Evolutionary conservation across 2,113 vertebrate species (phyloP), one percentile per base, ranked within the genome.

Genomic region (Sebastes schlegelii): DNA sequence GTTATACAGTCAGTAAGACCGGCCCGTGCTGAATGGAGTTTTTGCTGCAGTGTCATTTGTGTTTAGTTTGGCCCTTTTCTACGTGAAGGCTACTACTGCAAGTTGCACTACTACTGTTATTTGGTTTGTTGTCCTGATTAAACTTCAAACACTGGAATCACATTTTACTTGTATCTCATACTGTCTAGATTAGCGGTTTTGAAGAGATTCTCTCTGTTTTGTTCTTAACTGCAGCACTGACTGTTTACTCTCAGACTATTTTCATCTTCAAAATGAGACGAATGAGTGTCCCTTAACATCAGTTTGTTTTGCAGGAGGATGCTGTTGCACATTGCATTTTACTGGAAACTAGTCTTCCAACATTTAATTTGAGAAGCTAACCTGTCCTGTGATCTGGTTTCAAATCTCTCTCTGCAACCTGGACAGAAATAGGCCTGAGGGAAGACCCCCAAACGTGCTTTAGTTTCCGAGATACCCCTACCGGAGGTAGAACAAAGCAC

Each of bases 101-200:
- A 83, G 64, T 86, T 93, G 88, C 89, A 87, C 82, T 90, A 81
- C 86, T 86, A 72, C 76, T 91, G 83, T 82, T 65, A 6, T 65
- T 62, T 61, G 54, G 61, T 72, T 83, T 91, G 13, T 83, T 66
- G 70, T 85, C 71, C 81, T 68, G 55, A 93, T 91, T 91, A 92
- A 93, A 91, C 75, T 74, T 75, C 51, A 77, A 68, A 86, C 90
- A 92, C 91, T 94, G 92, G 73, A 91, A 80, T 89, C 65, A 46
- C 69, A 63, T 75, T 40, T 77, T 17, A 12, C 13, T 45, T 46
- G 21, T 55, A 19, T 61, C 2, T 40, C 1, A 8, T 67, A 10
- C 45, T 71, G 64, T 16, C 6, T 52, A 46, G 7, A 23, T 66
- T 40, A 23, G 8, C 5, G 2, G 43, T 52, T 60, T 40, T 69